Evolutionary conservation across 1,140 invertebrate species (phyloP), one percentile per base, ranked within the genome.

Genomic region (Ptiloglossa arizonensis): DNA sequence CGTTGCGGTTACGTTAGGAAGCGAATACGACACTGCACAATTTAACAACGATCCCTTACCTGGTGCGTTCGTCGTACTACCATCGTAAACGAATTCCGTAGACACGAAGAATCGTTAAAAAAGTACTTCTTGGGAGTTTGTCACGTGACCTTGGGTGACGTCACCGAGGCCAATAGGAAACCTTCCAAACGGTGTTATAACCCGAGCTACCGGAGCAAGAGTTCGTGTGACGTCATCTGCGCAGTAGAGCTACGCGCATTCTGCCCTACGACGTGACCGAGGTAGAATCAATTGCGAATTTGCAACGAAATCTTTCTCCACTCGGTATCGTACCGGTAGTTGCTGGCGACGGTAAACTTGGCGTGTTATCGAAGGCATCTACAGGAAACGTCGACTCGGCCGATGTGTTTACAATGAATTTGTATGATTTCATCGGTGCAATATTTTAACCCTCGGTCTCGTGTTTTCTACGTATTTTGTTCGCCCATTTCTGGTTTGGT

Each of bases 141-240:
- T 84, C 63, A 77, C 63, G 73, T 84, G 73, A 83, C 83, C 83
- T 85, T 84, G 78, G 62, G 38, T 84, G 83, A 85, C 79, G 73
- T 85, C 82, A 85, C 69, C 68, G 82, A 85, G 83, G 81, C 56
- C 79, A 85, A 74, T 85, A 84, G 82, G 64, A 81, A 85, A 83
- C 69, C 78, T 84, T 78, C 75, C 74, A 82, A 83, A 83, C 68
- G 73, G 63, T 69, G 72, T 69, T 83, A 81, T 69, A 80, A 81
- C 71, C 59, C 67, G 81, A 52, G 54, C 81, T 83, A 83, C 77
- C 77, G 77, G 81, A 64, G 82, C 72, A 79, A 76, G 56, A 80
- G 81, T 66, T 66, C 44, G 32, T 76, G 78, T 85, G 83, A 85
- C 81, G 81, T 85, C 83, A 85, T 68, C 54, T 84, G 83, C 83